Evolutionary conservation across 2,113 vertebrate genomes (phyloP).

Genomic region (Pluvianellus socialis): DNA sequence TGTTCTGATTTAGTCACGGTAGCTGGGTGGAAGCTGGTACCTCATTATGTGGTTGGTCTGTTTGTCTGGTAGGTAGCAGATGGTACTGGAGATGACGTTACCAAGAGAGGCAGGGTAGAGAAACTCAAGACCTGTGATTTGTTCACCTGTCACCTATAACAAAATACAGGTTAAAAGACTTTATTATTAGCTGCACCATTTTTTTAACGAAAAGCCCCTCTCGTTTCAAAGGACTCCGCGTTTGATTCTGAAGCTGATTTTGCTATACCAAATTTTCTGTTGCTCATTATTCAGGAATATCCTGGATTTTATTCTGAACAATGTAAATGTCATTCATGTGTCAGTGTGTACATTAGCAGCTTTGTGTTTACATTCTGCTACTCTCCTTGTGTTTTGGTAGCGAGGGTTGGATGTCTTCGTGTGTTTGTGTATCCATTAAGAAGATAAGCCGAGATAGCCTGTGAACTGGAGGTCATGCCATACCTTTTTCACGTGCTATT

Average conservation of each 20-base stretch:
- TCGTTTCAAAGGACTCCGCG: not conserved
- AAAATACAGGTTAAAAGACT: slow-evolving; percentile 74
- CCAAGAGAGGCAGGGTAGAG: slow-evolving; percentile 73
- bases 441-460: slow-evolving; percentile 68
- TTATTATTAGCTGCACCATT: slow-evolving; percentile 56
- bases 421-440: slow-evolving; percentile 55
- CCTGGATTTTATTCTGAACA: slow-evolving; percentile 58
- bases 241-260: not conserved
- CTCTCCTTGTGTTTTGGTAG: slow-evolving; percentile 69
- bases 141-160: slow-evolving; percentile 84
- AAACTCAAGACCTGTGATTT: slow-evolving; percentile 78
- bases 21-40: slow-evolving; percentile 83
- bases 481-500: not conserved
- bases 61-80: slow-evolving; percentile 81
- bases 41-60: slow-evolving; percentile 82
- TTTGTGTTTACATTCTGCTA: slow-evolving; percentile 76
- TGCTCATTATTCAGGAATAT: slow-evolving; percentile 60
- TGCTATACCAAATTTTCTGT: slow-evolving; percentile 5
- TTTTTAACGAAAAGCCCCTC: slow-evolving; percentile 28
- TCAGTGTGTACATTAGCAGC: slow-evolving; percentile 71
- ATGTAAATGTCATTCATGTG: slow-evolving; percentile 78
- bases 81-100: slow-evolving; percentile 77
- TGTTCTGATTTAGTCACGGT: slow-evolving; percentile 86
- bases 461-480: not conserved
- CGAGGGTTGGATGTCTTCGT: slow-evolving; percentile 58